Percentiles rank a stretch among this genome's conserved stretches.
Conservation (phyloP, 2,888 invertebrate genomes). For the Lysandra coridon region DNA sequence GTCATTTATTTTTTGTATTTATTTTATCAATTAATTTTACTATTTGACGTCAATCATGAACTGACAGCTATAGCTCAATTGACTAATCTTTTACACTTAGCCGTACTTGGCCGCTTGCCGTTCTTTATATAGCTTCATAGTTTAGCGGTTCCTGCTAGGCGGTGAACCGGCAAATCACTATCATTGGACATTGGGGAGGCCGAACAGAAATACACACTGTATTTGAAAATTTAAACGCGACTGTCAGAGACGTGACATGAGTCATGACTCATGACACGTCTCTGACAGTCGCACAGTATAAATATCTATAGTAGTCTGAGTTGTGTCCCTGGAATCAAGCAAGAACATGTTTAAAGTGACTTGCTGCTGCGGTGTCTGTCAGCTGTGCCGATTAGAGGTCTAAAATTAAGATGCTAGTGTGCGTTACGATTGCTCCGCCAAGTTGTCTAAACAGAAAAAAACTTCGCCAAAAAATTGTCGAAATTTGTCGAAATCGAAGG, state of each 20-base stretch:
- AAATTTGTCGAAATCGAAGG: no score
- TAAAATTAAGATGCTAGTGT: no score
- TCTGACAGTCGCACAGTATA: neutral
- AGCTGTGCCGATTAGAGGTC: no score
- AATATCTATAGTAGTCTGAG: neutral
- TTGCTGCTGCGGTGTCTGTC: no score
- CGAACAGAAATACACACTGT: slow-evolving; percentile 16
- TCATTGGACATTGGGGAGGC: slow-evolving; percentile 28
- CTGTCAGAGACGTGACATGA: no score
- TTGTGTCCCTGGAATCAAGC: neutral
- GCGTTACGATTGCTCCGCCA: no score
- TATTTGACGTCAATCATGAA: neutral
- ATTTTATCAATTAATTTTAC: no score
- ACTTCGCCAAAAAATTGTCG: no score
- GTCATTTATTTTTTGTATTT: no score
- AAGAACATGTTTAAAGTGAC: no score
- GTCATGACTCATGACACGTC: neutral
- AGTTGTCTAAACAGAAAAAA: no score
- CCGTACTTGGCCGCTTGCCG: slow-evolving; percentile 38
- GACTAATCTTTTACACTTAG: neutral
- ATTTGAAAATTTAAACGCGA: no score
- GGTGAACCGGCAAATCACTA: slow-evolving; percentile 30
- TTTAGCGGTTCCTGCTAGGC: slow-evolving; percentile 35
- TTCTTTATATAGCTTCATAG: slow-evolving; percentile 35
- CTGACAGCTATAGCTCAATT: neutral